phyloP scores from a whole-genome alignment of 92 coral and sea anemone genomes.

The Isaurus tuberculatus region DNA sequence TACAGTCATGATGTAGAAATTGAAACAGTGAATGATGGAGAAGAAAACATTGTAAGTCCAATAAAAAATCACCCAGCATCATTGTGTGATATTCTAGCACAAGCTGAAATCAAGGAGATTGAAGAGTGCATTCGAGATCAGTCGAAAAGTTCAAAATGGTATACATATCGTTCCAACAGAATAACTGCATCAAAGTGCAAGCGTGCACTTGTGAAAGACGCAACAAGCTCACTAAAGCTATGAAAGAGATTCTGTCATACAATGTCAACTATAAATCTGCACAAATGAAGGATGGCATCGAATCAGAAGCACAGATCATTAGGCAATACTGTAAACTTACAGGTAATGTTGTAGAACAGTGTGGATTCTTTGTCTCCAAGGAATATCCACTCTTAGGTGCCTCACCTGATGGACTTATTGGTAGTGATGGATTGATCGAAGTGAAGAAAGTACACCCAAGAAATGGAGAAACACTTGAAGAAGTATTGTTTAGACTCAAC shows the following conservation, averaged over 20 bases:
- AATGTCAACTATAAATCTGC: conserved; percentile 41
- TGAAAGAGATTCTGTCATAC: conserved; percentile 55
- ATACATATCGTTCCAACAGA: conserved; percentile 25
- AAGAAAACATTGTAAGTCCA: conserved; percentile 2
- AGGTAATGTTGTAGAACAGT: conserved; percentile 47
- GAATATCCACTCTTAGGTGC: conserved; percentile 64
- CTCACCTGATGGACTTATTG: conserved; percentile 68
- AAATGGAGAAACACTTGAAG: conserved; percentile 52
- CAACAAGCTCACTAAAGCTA: conserved; percentile 61
- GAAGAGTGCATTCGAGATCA: conserved; percentile 36
- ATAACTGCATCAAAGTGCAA: conserved; percentile 57
- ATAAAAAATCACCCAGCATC: conserved; percentile 2
- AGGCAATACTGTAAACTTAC: conserved; percentile 46
- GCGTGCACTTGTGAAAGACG: conserved; percentile 20
- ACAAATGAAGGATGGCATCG: conserved; percentile 59
- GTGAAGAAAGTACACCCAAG: conserved; percentile 58
- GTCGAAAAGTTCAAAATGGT: neutral
- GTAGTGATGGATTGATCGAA: conserved; percentile 56
- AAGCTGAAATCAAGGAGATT: conserved; percentile 34
- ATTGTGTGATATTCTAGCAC: conserved; percentile 1
- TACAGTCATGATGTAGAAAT: neutral
- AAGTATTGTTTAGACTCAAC: conserved; percentile 56
- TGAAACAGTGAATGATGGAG: neutral
- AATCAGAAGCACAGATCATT: conserved; percentile 54
- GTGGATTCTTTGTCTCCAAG: conserved; percentile 71